Conservation (phyloP, 1,140 invertebrate genomes). For the Anastrepha ludens region DNA sequence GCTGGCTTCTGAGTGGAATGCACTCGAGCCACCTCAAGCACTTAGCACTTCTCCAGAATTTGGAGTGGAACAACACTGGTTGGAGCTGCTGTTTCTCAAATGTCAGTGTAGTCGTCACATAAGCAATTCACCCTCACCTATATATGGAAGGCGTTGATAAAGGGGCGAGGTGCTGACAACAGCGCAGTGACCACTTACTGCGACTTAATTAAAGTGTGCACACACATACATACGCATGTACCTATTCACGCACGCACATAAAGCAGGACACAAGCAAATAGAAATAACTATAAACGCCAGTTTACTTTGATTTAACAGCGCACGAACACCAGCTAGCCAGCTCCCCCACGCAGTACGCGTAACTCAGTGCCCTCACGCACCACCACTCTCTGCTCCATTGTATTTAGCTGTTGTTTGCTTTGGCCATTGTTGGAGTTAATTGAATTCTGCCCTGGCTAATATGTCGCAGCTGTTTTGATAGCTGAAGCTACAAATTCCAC, state of each 20-base stretch:
- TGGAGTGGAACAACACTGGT: background rate
- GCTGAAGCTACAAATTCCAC: background rate
- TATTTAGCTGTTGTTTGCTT: background rate
- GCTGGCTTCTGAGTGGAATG: background rate
- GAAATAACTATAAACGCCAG: constrained; percentile 9
- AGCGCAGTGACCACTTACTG: background rate
- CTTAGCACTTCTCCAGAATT: background rate
- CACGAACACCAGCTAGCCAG: background rate
- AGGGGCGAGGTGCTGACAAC: background rate
- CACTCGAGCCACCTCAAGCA: background rate
- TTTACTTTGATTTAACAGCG: constrained; percentile 17
- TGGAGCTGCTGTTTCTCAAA: background rate
- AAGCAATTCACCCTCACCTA: background rate
- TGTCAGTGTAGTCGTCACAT: background rate
- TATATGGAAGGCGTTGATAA: background rate
- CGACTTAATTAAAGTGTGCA: background rate
- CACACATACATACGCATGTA: no score
- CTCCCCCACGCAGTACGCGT: background rate
- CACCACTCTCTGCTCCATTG: background rate
- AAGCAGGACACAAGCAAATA: background rate
- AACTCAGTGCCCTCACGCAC: background rate
- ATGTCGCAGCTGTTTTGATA: constrained; percentile 29
- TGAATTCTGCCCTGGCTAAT: background rate
- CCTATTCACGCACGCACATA: background rate
- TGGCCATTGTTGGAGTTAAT: constrained; percentile 21